These are phyloP conservation scores for Drosophila anceps DNA, from an alignment of 2,888 invertebrate genomes.

Conservation along the genomic window DNA sequence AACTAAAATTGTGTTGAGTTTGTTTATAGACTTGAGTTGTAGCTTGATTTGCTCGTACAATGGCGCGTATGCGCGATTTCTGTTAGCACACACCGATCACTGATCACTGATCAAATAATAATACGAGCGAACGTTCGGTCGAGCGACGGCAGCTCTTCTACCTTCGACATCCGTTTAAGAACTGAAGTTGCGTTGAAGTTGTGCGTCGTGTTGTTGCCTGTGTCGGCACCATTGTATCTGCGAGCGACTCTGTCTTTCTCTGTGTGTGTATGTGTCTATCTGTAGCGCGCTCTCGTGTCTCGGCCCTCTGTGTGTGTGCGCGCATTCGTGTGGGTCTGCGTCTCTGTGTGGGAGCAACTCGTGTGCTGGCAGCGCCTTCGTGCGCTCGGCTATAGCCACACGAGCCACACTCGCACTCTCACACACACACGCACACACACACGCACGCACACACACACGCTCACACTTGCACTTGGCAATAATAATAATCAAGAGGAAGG, in stretches of 20 bases:
- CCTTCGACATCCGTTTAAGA: conserved; percentile 83
- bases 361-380: conserved; percentile 32
- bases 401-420: conserved; percentile 39
- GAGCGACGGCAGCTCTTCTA: conserved; percentile 76
- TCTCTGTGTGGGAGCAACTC: conserved; percentile 39
- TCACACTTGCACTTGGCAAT: conserved; percentile 55
- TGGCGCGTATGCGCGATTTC: conserved; percentile 59
- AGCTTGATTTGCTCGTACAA: conserved; percentile 13
- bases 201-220: conserved; percentile 74
- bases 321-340: conserved; percentile 24
- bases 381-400: conserved; percentile 46
- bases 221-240: conserved; percentile 29
- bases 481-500: conserved; percentile 59
- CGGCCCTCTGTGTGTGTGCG: conserved; percentile 13
- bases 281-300: conserved; percentile 13
- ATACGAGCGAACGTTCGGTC: conserved; percentile 26
- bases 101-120: conserved; percentile 14
- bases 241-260: conserved; percentile 1
- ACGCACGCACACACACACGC: conserved; percentile 15
- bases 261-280: conserved; percentile 8
- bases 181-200: conserved; percentile 83
- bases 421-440: conserved; percentile 22
- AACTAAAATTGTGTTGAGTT: conserved; percentile 7
- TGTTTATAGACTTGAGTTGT: background rate
- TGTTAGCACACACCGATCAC: conserved; percentile 6